Percentiles rank a stretch among this genome's conserved stretches.
Conservation (phyloP, 2,888 invertebrate genomes). For the Spodoptera exigua region DNA sequence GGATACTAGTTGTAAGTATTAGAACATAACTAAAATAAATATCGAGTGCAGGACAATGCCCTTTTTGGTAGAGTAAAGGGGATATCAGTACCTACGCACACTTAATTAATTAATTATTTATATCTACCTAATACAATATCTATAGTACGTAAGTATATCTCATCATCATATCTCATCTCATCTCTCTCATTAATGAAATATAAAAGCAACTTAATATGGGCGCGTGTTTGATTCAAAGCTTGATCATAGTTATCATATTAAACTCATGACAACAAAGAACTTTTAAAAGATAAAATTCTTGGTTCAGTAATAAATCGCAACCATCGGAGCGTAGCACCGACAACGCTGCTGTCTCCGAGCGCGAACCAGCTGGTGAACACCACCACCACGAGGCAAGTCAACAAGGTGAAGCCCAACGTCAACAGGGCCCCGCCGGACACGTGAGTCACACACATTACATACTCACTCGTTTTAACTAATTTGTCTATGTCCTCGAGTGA, state of each 20-base stretch:
- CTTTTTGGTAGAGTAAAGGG: no score
- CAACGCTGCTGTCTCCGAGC: slow-evolving; percentile 91
- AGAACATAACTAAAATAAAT: not conserved
- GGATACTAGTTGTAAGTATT: slow-evolving; percentile 93
- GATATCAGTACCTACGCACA: no score
- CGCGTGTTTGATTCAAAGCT: no score
- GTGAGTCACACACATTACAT: slow-evolving; percentile 77
- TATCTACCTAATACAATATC: no score
- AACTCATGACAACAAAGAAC: not conserved
- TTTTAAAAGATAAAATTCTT: slow-evolving; percentile 7
- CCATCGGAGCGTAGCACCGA: slow-evolving; percentile 92
- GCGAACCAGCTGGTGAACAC: slow-evolving; percentile 92
- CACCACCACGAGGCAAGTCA: slow-evolving; percentile 94
- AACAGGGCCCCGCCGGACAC: slow-evolving; percentile 93
- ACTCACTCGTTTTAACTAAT: slow-evolving; percentile 15
- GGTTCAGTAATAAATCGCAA: slow-evolving; percentile 93
- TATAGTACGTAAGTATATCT: no score
- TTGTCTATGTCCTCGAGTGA: slow-evolving; percentile 50
- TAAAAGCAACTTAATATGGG: no score
- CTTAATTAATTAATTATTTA: slow-evolving; percentile 3
- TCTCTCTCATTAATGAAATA: no score
- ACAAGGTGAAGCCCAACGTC: slow-evolving; percentile 96
- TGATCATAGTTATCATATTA: not conserved
- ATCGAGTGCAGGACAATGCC: not conserved
- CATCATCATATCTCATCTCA: no score